These are phyloP conservation scores for Sycophila texana DNA, from an alignment of 2,888 invertebrate genomes.

Conservation along the genomic window DNA sequence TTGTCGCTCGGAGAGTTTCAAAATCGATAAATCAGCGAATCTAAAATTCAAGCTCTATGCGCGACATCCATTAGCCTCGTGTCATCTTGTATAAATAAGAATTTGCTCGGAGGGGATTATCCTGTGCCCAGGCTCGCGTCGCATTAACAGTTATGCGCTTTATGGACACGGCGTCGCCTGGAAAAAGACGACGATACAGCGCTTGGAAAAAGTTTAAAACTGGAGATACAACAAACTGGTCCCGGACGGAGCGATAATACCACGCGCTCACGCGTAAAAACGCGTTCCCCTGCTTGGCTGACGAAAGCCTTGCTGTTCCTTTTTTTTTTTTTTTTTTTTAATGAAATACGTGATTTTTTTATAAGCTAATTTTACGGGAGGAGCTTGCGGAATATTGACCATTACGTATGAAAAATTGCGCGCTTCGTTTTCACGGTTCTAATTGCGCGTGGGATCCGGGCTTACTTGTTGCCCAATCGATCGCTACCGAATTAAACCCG, in stretches of 20 bases:
- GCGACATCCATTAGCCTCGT: background rate
- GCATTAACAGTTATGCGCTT: constrained; percentile 29
- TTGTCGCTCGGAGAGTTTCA: too few relatives aligned
- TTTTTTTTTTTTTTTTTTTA: too few relatives aligned
- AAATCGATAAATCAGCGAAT: background rate
- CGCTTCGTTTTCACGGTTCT: too few relatives aligned
- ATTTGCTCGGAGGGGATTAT: constrained; percentile 18
- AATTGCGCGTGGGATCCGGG: too few relatives aligned
- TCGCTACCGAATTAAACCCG: too few relatives aligned
- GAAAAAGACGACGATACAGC: background rate
- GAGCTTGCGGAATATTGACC: too few relatives aligned
- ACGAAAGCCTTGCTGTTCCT: constrained; percentile 2
- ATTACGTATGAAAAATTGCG: too few relatives aligned
- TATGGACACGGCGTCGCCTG: background rate
- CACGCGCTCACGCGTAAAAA: background rate
- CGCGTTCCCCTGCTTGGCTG: background rate
- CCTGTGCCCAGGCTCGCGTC: constrained; percentile 12
- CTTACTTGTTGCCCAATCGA: too few relatives aligned
- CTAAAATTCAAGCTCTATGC: background rate
- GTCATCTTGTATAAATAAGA: background rate
- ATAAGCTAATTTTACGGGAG: too few relatives aligned
- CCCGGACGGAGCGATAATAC: constrained; percentile 1
- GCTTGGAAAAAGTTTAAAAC: constrained; percentile 12
- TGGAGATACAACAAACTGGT: constrained; percentile 36
- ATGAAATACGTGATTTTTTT: background rate